A percentile compares a stretch with the other conserved stretches of the same genome.
phyloP scores from a whole-genome alignment of 2,113 vertebrate genomes.

The Calidris pugnax region DNA sequence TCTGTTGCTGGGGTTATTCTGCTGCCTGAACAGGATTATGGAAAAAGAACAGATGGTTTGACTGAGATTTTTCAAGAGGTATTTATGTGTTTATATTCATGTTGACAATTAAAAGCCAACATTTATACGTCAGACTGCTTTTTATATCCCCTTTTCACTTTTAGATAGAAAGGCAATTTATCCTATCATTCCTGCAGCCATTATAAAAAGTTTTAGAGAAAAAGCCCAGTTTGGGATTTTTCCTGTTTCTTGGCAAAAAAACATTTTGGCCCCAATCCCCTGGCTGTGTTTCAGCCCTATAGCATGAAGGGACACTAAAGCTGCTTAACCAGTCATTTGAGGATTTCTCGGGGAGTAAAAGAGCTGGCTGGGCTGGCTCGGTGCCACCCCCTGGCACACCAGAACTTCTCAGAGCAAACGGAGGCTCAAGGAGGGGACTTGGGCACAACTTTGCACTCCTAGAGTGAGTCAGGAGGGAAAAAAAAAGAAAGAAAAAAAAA shows the following conservation, averaged over 20 bases:
- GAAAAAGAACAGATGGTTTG: not conserved
- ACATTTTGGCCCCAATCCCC: not conserved
- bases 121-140: not conserved
- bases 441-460: not conserved
- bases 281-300: not conserved
- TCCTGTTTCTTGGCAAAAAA: constrained; percentile 19
- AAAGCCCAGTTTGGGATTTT: not conserved
- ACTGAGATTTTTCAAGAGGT: constrained; percentile 26
- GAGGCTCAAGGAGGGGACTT: not conserved
- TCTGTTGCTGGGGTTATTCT: not conserved
- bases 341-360: not conserved
- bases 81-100: constrained; percentile 29
- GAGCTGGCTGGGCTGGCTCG: not conserved
- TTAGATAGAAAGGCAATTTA: not conserved
- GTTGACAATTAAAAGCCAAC: constrained; percentile 27
- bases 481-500: no score
- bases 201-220: not conserved
- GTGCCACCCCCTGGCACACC: not conserved
- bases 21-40: not conserved
- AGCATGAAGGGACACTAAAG: not conserved
- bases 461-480: not conserved
- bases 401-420: not conserved
- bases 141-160: not conserved
- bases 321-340: not conserved
- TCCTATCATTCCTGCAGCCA: not conserved